phyloP scores from a whole-genome alignment of 64 coral and sea anemone species.

The Pocillopora damicornis region DNA sequence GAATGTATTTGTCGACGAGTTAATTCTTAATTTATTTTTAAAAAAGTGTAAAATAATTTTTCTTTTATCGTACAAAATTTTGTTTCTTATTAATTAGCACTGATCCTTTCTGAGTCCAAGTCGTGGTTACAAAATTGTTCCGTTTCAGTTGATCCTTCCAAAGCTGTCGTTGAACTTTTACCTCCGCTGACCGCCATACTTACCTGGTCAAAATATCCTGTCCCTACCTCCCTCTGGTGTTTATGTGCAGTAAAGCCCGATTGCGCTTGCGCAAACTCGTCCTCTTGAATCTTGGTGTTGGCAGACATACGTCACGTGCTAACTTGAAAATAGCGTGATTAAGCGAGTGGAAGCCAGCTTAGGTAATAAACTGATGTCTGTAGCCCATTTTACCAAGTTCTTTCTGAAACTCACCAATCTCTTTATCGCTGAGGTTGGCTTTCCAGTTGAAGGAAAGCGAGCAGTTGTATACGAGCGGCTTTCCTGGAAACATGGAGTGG shows the following conservation, averaged over 20 bases:
- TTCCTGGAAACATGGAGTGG: conserved; percentile 75
- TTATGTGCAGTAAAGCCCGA: conserved; percentile 79
- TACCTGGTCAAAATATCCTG: conserved; percentile 78
- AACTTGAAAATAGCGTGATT: conserved; percentile 94
- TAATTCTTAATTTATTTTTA: too few relatives aligned
- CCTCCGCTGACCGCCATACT: conserved; percentile 81
- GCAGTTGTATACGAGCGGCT: conserved; percentile 88
- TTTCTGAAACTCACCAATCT: conserved; percentile 74
- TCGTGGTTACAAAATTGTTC: conserved; percentile 60
- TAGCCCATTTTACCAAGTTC: conserved; percentile 77
- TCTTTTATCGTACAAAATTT: background rate
- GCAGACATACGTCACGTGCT: conserved; percentile 77
- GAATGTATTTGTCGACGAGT: too few relatives aligned
- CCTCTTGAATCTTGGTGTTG: conserved; percentile 80
- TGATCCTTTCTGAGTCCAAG: background rate
- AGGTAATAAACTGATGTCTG: conserved; percentile 78
- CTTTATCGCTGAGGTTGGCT: conserved; percentile 72
- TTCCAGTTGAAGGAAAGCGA: conserved; percentile 94
- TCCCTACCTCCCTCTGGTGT: conserved; percentile 84
- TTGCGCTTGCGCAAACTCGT: conserved; percentile 78
- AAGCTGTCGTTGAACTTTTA: conserved; percentile 72
- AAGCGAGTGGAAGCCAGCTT: conserved; percentile 78
- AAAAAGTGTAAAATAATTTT: background rate
- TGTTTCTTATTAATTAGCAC: background rate
- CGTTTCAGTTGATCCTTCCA: conserved; percentile 74